phyloP scores from a whole-genome alignment of 2,113 vertebrate species.

The Datnioides undecimradiatus region DNA sequence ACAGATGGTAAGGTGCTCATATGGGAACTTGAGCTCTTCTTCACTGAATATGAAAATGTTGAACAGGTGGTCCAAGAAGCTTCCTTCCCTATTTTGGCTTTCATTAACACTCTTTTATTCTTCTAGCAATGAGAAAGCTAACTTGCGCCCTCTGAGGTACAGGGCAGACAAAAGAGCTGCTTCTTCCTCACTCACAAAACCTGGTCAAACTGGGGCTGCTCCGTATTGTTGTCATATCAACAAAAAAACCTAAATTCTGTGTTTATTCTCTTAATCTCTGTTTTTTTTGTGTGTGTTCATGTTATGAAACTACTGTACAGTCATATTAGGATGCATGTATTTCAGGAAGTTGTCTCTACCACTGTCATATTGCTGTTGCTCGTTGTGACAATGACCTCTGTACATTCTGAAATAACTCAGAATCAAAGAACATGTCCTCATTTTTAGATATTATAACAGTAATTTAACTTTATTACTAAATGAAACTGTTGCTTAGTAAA shows the following conservation, averaged over 20 bases:
- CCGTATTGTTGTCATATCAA: not conserved
- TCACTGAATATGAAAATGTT: conserved; percentile 66
- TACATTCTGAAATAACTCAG: too few species aligned
- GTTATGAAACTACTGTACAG: not conserved
- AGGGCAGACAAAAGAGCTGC: conserved; percentile 18
- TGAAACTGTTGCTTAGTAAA: too few species aligned
- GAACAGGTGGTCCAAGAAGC: conserved; percentile 72
- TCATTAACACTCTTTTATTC: conserved; percentile 59
- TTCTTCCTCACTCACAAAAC: not conserved
- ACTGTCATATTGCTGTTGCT: too few species aligned
- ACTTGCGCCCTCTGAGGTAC: conserved; percentile 29
- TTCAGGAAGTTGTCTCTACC: not conserved
- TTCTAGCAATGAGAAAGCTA: conserved; percentile 49
- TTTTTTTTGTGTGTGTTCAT: not conserved
- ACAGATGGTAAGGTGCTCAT: conserved; percentile 72
- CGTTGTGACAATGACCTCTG: too few species aligned
- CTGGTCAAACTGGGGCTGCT: not conserved
- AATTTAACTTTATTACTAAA: too few species aligned
- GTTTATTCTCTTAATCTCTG: too few species aligned
- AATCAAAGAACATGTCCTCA: too few species aligned
- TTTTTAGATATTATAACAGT: not conserved
- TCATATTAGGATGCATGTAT: not conserved
- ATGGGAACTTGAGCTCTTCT: conserved; percentile 67
- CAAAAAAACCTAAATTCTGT: not conserved
- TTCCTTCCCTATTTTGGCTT: conserved; percentile 45